Evolutionary conservation across 2,888 invertebrate genomes (phyloP).

Genomic region (Oxystoma pomonae): DNA sequence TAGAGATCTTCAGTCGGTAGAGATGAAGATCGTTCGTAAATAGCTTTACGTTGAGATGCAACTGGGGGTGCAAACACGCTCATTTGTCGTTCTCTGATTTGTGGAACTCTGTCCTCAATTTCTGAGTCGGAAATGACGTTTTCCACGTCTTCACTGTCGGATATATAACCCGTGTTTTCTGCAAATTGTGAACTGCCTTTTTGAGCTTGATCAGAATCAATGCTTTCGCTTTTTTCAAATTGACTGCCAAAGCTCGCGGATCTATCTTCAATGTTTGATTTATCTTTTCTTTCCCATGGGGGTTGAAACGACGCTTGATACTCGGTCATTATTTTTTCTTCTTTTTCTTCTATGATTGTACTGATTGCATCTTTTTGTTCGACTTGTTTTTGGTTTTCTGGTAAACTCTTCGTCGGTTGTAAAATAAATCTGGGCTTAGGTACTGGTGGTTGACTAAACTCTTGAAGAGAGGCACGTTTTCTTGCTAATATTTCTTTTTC

Average conservation of each 20-base stretch:
- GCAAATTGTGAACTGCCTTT: constrained; percentile 36
- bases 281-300: constrained; percentile 33
- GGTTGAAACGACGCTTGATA: constrained; percentile 44
- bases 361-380: constrained; percentile 19
- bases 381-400: constrained; percentile 15
- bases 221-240: constrained; percentile 37
- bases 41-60: constrained; percentile 39
- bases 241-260: constrained; percentile 20
- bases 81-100: constrained; percentile 47
- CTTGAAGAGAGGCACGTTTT: constrained; percentile 43
- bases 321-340: constrained; percentile 38
- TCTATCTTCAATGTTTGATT: constrained; percentile 7
- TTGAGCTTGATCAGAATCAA: constrained; percentile 43
- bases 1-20: constrained; percentile 50
- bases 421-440: constrained; percentile 46
- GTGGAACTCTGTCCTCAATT: constrained; percentile 47
- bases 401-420: constrained; percentile 34
- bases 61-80: constrained; percentile 45
- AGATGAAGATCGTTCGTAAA: constrained; percentile 50
- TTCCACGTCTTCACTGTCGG: constrained; percentile 47
- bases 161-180: constrained; percentile 46
- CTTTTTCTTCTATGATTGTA: constrained; percentile 21
- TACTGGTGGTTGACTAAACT: constrained; percentile 42
- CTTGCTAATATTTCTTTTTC: constrained; percentile 33
- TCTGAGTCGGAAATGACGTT: constrained; percentile 47